Base-by-base conservation (phyloP, 2,888 invertebrate species). In the Achlya flavicornis region DNA sequence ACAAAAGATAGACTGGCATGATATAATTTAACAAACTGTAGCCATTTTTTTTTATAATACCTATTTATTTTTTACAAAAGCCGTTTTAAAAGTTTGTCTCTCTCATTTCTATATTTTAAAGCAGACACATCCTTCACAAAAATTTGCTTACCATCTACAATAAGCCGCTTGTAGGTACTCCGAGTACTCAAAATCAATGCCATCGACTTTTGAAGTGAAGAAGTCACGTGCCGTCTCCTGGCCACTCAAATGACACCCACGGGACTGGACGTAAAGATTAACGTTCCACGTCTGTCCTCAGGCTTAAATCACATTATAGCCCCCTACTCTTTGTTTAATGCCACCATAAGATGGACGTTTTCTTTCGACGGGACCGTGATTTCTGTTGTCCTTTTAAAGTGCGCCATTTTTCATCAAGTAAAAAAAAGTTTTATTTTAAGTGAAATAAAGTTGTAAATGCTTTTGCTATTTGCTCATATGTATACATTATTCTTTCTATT, bases 291-390 rank as follows among this genome's bases (percentile, higher is more conserved):
- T 87, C 88, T 88, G 89, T 90, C 89, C 89, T 85, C 86, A 64
- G 78, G 81, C 86, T 84, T 90, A 91, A 91, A 91, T 91, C 92
- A 91, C 92, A 91, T 91, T 91, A 91, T 76, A 70, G 85, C 83
- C 74, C 84, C 77, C 79, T 77, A 77, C 73, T 85, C 85, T 85
- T 84, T 88, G 88, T 89, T 86, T 90, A 87, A 87, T 86, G 84
- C 78, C 75, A 74, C 74, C 80, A 79, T 80, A 82, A 86, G 87
- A 84, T 80, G 84, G 84, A 84, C 85, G 77, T 73, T 78, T 69
- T 70, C 72, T 71, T 75, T 77, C 78, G 76, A 81, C 79, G 78
- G 81, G 77, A 65, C 76, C 65, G 83, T 77, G 84, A 86, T 88
- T 87, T 83, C 72, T 73, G 69, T 72, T 78, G 71, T 61, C 61